Evolutionary conservation across 2,888 invertebrate species (phyloP), one percentile per base, ranked within the genome.

Genomic region (Chloroclysta siterata): DNA sequence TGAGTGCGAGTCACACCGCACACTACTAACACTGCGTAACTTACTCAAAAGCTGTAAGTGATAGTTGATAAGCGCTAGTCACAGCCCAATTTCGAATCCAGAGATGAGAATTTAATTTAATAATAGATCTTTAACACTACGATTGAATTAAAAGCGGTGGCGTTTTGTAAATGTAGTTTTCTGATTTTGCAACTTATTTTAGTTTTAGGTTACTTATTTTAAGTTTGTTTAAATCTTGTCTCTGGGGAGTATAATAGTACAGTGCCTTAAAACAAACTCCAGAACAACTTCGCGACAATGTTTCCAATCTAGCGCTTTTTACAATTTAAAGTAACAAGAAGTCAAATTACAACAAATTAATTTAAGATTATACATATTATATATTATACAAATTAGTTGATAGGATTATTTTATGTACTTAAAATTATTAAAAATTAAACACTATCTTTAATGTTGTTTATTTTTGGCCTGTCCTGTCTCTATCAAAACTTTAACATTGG

Each of bases 331-430:
- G 88, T 90, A 91, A 91, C 89, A 90, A 88, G 81, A 88, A 92
- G 91, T 91, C 90, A 92, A 90, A 90, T 92, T 90, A 89, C 89
- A 91, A 90, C 88, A 90, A 92, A 90, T 90, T 91, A 91, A 91
- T 91, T 90, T 91, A 92, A 90, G 92, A 88, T 81, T 92, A 91
- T 90, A 91, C 90, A 91, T 92, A 90, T 91, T 90, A 90, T 91
- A 91, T 93, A 92, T 92, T 91, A 90, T 93, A 93, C 91, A 92
- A 90, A 91, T 91, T 91, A 92, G 92, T 89, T 90, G 76, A 84
- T 93, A 93, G 92, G 90, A 86, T 89, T 92, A 92, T 92, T 91
- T 92, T 93, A 92, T 93, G 93, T 92, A 93, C 92, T 92, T 93
- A 92, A 91, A 92, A 88, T 88, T 89, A 91, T 88, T 91, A 90